These are phyloP conservation scores for Drosophila mayaguana DNA, from an alignment of 2,888 invertebrate genomes.

Conservation along the genomic window DNA sequence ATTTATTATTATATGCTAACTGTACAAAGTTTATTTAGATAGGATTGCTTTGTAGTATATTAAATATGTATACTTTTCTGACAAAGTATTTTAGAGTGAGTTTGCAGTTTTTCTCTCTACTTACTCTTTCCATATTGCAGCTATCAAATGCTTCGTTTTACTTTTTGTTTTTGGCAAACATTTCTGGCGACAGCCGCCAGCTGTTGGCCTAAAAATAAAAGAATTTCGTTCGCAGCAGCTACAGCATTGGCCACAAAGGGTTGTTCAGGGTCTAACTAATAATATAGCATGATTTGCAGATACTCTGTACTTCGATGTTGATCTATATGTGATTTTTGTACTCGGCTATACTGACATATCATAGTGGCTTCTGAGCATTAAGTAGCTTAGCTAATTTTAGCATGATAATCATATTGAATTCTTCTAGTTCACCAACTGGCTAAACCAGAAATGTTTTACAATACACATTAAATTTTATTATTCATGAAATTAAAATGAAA, in stretches of 20 bases:
- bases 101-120: not conserved
- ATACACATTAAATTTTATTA: too few relatives aligned
- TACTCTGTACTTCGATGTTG: not conserved
- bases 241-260: not conserved
- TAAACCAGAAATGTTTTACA: too few relatives aligned
- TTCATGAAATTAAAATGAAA: too few relatives aligned
- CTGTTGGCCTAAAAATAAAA: conserved; percentile 36
- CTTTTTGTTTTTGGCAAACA: conserved; percentile 32
- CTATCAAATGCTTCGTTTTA: conserved; percentile 19
- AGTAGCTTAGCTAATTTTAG: not conserved
- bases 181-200: conserved; percentile 35
- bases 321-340: not conserved
- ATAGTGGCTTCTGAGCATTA: not conserved
- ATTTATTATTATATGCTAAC: not conserved
- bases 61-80: not conserved
- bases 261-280: not conserved
- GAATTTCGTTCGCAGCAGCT: not conserved
- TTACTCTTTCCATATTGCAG: conserved; percentile 13
- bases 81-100: not conserved
- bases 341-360: too few relatives aligned
- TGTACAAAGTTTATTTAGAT: not conserved
- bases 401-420: too few relatives aligned
- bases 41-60: not conserved
- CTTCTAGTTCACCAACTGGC: too few relatives aligned
- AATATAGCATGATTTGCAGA: not conserved